Evolutionary conservation across 2,888 invertebrate genomes (phyloP).

Genomic region (Stenurella melanura): DNA sequence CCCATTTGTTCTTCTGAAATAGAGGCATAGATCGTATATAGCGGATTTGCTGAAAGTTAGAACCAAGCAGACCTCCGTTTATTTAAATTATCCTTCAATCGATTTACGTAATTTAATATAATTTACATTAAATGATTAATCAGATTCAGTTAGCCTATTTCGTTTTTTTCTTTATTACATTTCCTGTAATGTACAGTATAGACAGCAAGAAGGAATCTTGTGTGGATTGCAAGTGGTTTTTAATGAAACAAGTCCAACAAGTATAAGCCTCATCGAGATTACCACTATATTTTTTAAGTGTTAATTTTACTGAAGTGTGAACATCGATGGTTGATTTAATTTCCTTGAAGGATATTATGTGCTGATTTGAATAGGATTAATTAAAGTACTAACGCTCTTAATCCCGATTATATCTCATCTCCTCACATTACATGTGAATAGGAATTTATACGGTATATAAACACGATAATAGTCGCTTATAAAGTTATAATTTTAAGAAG

Average conservation of each 20-base stretch:
- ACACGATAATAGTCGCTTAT: too few relatives aligned
- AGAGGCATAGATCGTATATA: too few relatives aligned
- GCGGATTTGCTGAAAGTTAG: too few relatives aligned
- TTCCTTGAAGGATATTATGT: not conserved
- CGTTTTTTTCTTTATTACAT: not conserved
- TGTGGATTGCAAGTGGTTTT: not conserved
- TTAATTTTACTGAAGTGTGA: constrained; percentile 10
- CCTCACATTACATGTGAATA: not conserved
- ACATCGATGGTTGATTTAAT: constrained; percentile 5
- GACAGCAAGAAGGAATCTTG: not conserved
- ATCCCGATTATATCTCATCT: not conserved
- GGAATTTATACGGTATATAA: not conserved
- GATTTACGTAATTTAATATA: not conserved
- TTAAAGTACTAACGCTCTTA: not conserved
- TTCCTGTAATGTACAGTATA: not conserved
- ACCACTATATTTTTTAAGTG: constrained; percentile 3
- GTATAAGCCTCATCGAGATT: not conserved
- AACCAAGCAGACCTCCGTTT: too few relatives aligned
- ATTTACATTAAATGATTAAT: not conserved
- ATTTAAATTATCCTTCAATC: too few relatives aligned
- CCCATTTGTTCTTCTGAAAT: too few relatives aligned
- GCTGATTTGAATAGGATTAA: not conserved
- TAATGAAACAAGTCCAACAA: constrained; percentile 8
- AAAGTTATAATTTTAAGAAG: too few relatives aligned
- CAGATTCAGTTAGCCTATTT: not conserved